A percentile compares a stretch with the other conserved stretches of the same genome.
phyloP scores from a whole-genome alignment of 1,140 invertebrate species.

The Drosophila fuyamai region DNA sequence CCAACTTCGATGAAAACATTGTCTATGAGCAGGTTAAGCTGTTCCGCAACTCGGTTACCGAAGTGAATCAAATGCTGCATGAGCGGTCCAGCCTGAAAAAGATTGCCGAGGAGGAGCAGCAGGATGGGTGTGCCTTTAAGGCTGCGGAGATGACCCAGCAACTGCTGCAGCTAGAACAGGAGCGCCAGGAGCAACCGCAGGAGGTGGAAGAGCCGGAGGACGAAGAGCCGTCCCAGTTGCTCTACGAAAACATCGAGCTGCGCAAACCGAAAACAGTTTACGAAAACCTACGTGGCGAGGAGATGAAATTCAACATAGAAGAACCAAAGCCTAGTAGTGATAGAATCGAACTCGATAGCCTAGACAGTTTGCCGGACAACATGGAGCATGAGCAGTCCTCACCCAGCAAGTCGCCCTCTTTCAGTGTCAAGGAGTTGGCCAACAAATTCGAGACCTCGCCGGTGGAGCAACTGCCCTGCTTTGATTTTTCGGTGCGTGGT shows the following conservation, averaged over 20 bases:
- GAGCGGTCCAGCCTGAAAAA: slow-evolving; percentile 70
- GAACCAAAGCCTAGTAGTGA: slow-evolving; percentile 49
- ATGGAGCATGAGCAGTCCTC: slow-evolving; percentile 45
- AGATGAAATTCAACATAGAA: slow-evolving; percentile 69
- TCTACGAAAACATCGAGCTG: slow-evolving; percentile 84
- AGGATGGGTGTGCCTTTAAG: slow-evolving; percentile 69
- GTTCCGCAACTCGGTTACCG: slow-evolving; percentile 89
- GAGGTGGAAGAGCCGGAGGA: slow-evolving; percentile 25
- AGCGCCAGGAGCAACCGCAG: slow-evolving; percentile 17
- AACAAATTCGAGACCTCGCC: slow-evolving; percentile 87
- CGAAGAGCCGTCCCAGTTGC: slow-evolving; percentile 39
- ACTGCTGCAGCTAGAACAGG: slow-evolving; percentile 62
- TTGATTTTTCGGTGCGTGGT: slow-evolving; percentile 72
- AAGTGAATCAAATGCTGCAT: slow-evolving; percentile 88
- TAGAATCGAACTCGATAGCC: slow-evolving; percentile 74
- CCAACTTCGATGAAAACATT: slow-evolving; percentile 84
- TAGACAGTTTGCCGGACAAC: slow-evolving; percentile 77
- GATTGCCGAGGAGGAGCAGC: slow-evolving; percentile 69
- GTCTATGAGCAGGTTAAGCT: slow-evolving; percentile 92
- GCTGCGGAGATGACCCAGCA: slow-evolving; percentile 69
- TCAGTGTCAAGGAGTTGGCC: slow-evolving; percentile 86
- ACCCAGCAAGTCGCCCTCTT: slow-evolving; percentile 74
- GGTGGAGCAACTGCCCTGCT: slow-evolving; percentile 76
- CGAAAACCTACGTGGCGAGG: slow-evolving; percentile 85
- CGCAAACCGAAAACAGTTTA: slow-evolving; percentile 85